A percentile compares a stretch with the other conserved stretches of the same genome.
Evolutionary conservation across 2,113 vertebrate species (phyloP).

Genomic region (Chlorodrepanis virens): DNA sequence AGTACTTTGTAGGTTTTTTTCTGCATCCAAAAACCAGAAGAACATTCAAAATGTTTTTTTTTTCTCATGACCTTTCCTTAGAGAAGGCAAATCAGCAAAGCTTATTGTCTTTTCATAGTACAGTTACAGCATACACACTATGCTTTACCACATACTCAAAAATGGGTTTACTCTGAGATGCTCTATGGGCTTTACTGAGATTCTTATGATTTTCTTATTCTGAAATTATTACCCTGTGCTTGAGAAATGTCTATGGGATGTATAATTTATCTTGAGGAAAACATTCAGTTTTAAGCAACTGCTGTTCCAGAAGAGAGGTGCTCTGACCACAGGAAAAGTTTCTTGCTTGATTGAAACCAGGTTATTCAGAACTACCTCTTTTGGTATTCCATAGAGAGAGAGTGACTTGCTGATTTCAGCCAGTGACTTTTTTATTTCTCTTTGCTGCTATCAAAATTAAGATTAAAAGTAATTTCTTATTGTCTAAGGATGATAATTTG

Average conservation of each 20-base stretch:
- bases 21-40: not conserved
- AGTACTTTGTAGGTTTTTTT: not conserved
- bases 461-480: not conserved
- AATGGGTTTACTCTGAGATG: not conserved
- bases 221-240: not conserved
- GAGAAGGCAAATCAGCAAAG: not conserved
- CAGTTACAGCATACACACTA: not conserved
- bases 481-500: not conserved
- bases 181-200: not conserved
- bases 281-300: not conserved
- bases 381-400: not conserved
- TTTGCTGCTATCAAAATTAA: not conserved
- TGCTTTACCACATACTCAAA: not conserved
- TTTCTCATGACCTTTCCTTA: not conserved
- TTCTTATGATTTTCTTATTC: not conserved
- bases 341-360: not conserved
- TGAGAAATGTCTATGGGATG: not conserved
- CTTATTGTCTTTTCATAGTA: not conserved
- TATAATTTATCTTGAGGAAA: not conserved
- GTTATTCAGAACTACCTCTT: not conserved
- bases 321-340: not conserved
- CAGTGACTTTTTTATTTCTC: not conserved
- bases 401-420: not conserved
- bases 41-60: not conserved
- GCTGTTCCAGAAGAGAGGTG: not conserved